Evolutionary conservation across 2,888 invertebrate species (phyloP).

Genomic region (Lepidocyrtinus sp.): DNA sequence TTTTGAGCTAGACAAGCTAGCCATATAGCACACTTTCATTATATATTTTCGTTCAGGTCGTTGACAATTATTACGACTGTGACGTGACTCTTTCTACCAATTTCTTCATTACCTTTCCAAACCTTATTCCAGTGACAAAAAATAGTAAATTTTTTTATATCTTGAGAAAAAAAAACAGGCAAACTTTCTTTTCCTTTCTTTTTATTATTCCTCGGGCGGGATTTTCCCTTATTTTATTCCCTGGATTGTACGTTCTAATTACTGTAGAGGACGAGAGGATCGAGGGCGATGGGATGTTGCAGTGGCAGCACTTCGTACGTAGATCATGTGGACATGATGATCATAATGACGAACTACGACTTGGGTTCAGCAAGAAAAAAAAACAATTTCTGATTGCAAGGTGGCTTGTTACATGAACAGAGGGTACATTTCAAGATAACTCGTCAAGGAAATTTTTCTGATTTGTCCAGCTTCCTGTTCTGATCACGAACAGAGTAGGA

Average conservation of each 20-base stretch:
- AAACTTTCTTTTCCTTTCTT: constrained; percentile 28
- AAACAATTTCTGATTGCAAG: neutral
- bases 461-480: constrained; percentile 33
- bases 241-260: constrained; percentile 56
- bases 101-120: constrained; percentile 70
- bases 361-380: neutral
- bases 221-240: constrained; percentile 51
- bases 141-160: constrained; percentile 6
- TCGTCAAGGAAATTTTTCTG: constrained; percentile 38
- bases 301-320: constrained; percentile 53
- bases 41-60: constrained; percentile 54
- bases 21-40: constrained; percentile 1
- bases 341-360: constrained; percentile 42
- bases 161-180: constrained; percentile 7
- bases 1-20: neutral
- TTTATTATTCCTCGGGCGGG: constrained; percentile 61
- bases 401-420: too few relatives aligned
- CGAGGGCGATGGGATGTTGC: constrained; percentile 15
- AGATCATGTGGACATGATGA: constrained; percentile 52
- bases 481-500: constrained; percentile 3
- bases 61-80: constrained; percentile 68
- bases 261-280: constrained; percentile 39
- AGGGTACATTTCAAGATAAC: constrained; percentile 38
- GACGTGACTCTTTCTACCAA: constrained; percentile 70
- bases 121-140: constrained; percentile 18